Conservation (phyloP, 2,797 vertebrate genomes). For the Lepus oiostolus region DNA sequence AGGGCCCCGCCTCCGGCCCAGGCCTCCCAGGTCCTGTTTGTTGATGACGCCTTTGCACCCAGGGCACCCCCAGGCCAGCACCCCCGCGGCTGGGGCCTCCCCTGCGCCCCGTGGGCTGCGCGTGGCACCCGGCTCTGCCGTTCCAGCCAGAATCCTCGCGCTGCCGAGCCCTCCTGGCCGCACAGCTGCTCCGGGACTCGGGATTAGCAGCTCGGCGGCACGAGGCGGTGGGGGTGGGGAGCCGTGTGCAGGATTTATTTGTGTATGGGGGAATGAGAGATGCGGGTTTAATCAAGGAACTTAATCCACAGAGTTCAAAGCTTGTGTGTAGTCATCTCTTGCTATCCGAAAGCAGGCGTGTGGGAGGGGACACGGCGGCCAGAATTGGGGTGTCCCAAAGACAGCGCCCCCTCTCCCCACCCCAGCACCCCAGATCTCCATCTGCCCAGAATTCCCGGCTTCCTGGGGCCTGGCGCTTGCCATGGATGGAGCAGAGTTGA, state of each 20-base stretch:
- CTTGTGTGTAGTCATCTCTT: constrained; percentile 80
- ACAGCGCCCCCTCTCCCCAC: neutral
- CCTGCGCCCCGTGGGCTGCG: no score
- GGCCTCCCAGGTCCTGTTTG: neutral
- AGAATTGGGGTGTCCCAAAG: neutral
- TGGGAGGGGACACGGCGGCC: neutral
- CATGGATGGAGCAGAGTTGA: neutral
- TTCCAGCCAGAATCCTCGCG: no score
- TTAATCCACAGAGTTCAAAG: constrained; percentile 85
- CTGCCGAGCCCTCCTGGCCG: constrained; percentile 67
- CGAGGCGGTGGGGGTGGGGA: constrained; percentile 80
- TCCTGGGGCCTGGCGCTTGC: rapidly evolving
- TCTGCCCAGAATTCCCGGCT: no score
- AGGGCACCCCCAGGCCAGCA: constrained; percentile 71
- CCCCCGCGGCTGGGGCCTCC: constrained; percentile 28
- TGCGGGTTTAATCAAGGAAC: constrained; percentile 84
- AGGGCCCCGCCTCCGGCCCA: neutral
- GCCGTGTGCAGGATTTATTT: constrained; percentile 79
- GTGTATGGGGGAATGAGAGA: constrained; percentile 60
- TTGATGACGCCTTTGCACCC: neutral
- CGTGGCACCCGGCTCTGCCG: no score
- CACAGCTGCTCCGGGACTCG: constrained; percentile 65
- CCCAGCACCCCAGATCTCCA: no score
- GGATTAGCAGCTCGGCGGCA: constrained; percentile 82
- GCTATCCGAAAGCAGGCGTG: neutral